A percentile compares a stretch with the other conserved stretches of the same genome.
Evolutionary conservation across 23 tunicate genomes (phyloP).

Genomic region (Halocynthia aurantium): DNA sequence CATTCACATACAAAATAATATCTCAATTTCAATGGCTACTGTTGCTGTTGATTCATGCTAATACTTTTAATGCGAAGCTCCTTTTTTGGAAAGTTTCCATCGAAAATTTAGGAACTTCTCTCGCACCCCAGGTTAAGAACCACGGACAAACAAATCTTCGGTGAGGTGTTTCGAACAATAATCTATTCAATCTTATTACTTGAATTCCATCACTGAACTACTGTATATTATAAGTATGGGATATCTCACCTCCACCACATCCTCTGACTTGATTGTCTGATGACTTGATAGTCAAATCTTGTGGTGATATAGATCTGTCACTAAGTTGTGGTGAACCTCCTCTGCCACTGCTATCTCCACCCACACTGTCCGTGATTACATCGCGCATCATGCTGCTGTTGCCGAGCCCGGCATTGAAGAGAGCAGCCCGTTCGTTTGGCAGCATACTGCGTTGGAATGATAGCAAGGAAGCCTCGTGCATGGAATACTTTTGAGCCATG

Average conservation of each 20-base stretch:
- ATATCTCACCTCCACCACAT: constrained; percentile 6
- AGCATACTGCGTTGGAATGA: constrained; percentile 45
- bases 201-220: too few species aligned
- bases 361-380: constrained; percentile 5
- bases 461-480: constrained; percentile 46
- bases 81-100: too few species aligned
- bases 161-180: background rate
- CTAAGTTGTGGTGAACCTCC: constrained; percentile 60
- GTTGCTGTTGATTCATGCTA: too few species aligned
- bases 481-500: constrained; percentile 24
- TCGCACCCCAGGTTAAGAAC: too few species aligned
- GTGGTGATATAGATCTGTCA: constrained; percentile 62
- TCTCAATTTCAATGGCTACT: too few species aligned
- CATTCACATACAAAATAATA: too few species aligned
- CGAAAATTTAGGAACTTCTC: too few species aligned
- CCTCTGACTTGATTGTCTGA: constrained; percentile 20
- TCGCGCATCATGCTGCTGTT: background rate
- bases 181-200: background rate
- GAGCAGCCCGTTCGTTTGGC: constrained; percentile 25
- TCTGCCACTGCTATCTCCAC: constrained; percentile 17
- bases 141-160: background rate
- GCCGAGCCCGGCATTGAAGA: constrained; percentile 17
- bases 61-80: too few species aligned
- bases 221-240: too few species aligned
- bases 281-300: constrained; percentile 63